A percentile compares a stretch with the other conserved stretches of the same genome.
These are phyloP conservation scores for Thunnus maccoyii DNA, from an alignment of 2,113 vertebrate genomes.

Conservation along the genomic window DNA sequence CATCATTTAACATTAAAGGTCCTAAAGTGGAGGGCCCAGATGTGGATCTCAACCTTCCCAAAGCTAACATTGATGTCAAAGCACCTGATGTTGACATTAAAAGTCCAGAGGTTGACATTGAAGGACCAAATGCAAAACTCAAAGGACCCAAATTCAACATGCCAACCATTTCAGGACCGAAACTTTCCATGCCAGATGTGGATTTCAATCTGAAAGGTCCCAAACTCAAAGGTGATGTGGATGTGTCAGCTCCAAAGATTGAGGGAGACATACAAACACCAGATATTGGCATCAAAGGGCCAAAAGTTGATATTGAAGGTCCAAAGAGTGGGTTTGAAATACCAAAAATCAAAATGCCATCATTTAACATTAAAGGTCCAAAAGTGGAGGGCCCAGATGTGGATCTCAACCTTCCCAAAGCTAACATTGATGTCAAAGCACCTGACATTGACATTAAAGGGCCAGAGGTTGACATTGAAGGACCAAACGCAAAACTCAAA, in stretches of 20 bases:
- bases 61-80: not conserved
- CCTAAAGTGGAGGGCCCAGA: not conserved
- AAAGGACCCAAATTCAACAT: not conserved
- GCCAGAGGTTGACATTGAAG: not conserved
- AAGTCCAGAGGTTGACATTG: not conserved
- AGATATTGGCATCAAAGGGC: not conserved
- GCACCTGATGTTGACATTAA: not conserved
- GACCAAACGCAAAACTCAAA: not conserved
- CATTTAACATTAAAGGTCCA: not conserved
- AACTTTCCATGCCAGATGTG: not conserved
- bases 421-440: not conserved
- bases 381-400: not conserved
- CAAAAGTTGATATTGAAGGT: not conserved
- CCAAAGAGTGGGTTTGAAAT: not conserved
- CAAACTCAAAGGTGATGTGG: not conserved
- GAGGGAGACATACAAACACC: constrained; percentile 32
- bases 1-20: not conserved
- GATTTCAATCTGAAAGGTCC: constrained; percentile 25
- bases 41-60: not conserved
- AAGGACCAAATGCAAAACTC: not conserved
- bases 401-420: constrained; percentile 5
- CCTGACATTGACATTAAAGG: not conserved
- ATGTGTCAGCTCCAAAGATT: constrained; percentile 13
- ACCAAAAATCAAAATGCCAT: constrained; percentile 27
- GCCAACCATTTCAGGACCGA: not conserved